Conservation (phyloP, 2,113 vertebrate genomes). For the Myotis davidii region DNA sequence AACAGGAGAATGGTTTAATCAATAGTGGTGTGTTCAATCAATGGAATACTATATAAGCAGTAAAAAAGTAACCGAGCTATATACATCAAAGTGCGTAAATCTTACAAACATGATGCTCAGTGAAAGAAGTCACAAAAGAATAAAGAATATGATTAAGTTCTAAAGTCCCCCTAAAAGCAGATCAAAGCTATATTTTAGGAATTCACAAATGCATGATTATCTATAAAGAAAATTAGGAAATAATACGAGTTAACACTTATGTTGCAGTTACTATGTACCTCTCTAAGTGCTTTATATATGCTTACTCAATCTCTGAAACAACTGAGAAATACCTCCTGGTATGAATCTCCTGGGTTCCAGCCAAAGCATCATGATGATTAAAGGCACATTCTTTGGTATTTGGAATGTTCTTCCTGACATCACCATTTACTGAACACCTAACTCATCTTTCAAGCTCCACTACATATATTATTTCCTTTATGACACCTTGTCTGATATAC, state of each 20-base stretch:
- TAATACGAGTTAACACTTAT: neutral
- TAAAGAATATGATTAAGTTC: slow-evolving; percentile 2
- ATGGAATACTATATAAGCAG: neutral
- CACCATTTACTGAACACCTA: neutral
- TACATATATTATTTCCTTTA: neutral
- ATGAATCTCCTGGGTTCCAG: neutral
- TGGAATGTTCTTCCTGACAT: neutral
- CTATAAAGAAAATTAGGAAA: slow-evolving; percentile 5
- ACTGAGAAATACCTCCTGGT: neutral
- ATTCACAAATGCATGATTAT: neutral
- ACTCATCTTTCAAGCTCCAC: neutral
- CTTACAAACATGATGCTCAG: neutral
- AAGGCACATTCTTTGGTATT: neutral
- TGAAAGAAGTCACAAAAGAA: slow-evolving; percentile 39
- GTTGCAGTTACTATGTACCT: neutral
- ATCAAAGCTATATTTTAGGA: slow-evolving; percentile 11
- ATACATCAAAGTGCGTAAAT: neutral
- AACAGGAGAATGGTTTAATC: neutral
- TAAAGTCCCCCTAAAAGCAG: neutral
- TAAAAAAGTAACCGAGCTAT: neutral
- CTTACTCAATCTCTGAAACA: neutral
- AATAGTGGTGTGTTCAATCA: neutral
- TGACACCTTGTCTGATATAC: neutral
- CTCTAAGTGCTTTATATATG: neutral
- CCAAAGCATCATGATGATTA: neutral